Evolutionary conservation across 1,140 invertebrate genomes (phyloP).

Genomic region (Phymastichus coffea): DNA sequence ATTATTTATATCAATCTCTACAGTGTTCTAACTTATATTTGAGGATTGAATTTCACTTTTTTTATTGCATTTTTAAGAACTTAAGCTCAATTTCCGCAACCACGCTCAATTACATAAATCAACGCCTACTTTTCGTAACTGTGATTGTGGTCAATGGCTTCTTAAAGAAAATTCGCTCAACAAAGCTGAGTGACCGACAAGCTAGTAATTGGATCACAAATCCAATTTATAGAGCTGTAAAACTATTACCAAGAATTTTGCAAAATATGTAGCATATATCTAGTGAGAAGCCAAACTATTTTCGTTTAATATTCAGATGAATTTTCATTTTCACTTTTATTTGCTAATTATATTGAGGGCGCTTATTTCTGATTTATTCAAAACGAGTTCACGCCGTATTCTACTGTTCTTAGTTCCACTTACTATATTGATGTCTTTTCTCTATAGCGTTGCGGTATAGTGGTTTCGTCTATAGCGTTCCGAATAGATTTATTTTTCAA

Average conservation of each 20-base stretch:
- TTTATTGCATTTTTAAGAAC: too few species aligned
- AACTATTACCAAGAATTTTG: constrained; percentile 23
- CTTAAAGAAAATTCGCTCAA: constrained; percentile 5
- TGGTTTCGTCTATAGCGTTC: too few species aligned
- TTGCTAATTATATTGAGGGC: too few species aligned
- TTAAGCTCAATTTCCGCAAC: too few species aligned
- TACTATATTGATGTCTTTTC: too few species aligned
- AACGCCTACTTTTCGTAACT: constrained; percentile 3
- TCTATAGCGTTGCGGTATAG: too few species aligned
- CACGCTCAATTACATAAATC: constrained; percentile 15
- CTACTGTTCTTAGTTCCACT: too few species aligned
- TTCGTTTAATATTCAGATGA: neutral
- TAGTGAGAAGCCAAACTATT: neutral
- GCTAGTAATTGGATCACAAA: constrained; percentile 38
- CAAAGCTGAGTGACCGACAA: neutral
- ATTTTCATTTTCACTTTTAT: too few species aligned
- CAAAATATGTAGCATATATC: constrained; percentile 15
- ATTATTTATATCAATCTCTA: neutral
- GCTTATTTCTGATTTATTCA: too few species aligned
- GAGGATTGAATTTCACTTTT: too few species aligned
- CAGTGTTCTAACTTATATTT: neutral
- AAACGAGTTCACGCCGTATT: too few species aligned
- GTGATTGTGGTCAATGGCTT: constrained; percentile 11
- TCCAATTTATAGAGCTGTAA: constrained; percentile 42
- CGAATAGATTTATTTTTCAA: too few species aligned